Evolutionary conservation across 2,113 vertebrate species (phyloP).

Genomic region (Phalacrocorax brasilianus): DNA sequence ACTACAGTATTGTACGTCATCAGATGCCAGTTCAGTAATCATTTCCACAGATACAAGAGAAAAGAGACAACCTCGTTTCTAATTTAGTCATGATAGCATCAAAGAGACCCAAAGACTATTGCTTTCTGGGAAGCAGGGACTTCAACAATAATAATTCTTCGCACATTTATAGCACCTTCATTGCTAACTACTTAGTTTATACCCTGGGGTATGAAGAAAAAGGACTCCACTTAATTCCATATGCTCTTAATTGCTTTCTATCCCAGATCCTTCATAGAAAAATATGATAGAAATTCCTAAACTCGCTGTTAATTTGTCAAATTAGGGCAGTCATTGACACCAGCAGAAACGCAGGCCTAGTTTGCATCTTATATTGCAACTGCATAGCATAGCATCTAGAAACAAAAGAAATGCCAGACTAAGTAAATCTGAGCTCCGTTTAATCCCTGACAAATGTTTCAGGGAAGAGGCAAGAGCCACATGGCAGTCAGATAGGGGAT

Average conservation of each 20-base stretch:
- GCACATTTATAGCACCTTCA: constrained; percentile 47
- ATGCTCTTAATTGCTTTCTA: constrained; percentile 44
- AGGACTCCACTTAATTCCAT: constrained; percentile 48
- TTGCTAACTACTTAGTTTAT: constrained; percentile 48
- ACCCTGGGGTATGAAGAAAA: constrained; percentile 47
- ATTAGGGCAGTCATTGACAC: constrained; percentile 46
- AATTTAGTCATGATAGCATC: constrained; percentile 55
- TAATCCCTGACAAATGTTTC: constrained; percentile 56
- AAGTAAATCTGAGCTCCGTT: constrained; percentile 43
- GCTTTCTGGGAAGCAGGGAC: constrained; percentile 45
- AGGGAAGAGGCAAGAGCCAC: constrained; percentile 48
- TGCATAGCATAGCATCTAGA: constrained; percentile 7
- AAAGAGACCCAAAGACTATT: constrained; percentile 51
- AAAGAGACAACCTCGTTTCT: constrained; percentile 47
- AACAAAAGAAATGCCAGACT: constrained; percentile 55
- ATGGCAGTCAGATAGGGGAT: constrained; percentile 36
- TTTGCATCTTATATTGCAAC: constrained; percentile 17
- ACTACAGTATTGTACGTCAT: not conserved
- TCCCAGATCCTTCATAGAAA: constrained; percentile 42
- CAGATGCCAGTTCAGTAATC: constrained; percentile 25
- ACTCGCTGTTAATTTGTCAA: constrained; percentile 42
- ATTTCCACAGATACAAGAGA: constrained; percentile 39
- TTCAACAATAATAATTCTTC: constrained; percentile 49
- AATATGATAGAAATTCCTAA: constrained; percentile 41
- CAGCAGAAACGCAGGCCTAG: constrained; percentile 8